phyloP scores from a whole-genome alignment of 2,888 invertebrate species.

The Deroplatys truncata region DNA sequence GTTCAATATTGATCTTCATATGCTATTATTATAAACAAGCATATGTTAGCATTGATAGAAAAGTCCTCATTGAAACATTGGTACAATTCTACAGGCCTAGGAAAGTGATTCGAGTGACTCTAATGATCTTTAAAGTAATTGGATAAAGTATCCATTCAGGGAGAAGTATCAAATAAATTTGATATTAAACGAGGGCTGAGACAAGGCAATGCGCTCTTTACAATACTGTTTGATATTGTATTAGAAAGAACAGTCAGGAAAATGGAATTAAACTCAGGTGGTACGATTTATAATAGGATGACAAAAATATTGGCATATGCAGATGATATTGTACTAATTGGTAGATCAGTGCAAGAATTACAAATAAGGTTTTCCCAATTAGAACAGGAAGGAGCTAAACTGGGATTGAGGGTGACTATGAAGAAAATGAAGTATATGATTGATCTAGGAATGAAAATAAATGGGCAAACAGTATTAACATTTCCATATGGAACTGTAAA shows the following conservation, averaged over 20 bases:
- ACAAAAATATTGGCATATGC: too few species aligned
- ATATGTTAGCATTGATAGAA: slow-evolving; percentile 9
- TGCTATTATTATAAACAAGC: slow-evolving; percentile 12
- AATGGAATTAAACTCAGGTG: too few species aligned
- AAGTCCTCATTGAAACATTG: not conserved
- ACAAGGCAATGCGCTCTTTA: not conserved
- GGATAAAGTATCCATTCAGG: not conserved
- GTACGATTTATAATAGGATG: too few species aligned
- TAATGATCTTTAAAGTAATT: not conserved
- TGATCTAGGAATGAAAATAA: not conserved
- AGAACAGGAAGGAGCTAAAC: too few species aligned
- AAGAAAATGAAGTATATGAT: not conserved
- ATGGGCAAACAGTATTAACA: too few species aligned
- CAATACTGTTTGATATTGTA: not conserved
- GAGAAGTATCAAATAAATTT: slow-evolving; percentile 1
- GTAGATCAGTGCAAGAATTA: too few species aligned
- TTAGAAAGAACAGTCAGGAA: not conserved
- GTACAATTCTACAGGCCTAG: not conserved
- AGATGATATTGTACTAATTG: too few species aligned
- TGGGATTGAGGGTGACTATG: not conserved
- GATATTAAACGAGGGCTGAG: slow-evolving; percentile 2
- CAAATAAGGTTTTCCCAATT: too few species aligned
- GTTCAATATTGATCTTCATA: too few species aligned
- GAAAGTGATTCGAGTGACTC: not conserved
- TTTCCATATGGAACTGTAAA: too few species aligned